phyloP scores from a whole-genome alignment of 2,797 vertebrate species.

The Bradypodion ventrale region DNA sequence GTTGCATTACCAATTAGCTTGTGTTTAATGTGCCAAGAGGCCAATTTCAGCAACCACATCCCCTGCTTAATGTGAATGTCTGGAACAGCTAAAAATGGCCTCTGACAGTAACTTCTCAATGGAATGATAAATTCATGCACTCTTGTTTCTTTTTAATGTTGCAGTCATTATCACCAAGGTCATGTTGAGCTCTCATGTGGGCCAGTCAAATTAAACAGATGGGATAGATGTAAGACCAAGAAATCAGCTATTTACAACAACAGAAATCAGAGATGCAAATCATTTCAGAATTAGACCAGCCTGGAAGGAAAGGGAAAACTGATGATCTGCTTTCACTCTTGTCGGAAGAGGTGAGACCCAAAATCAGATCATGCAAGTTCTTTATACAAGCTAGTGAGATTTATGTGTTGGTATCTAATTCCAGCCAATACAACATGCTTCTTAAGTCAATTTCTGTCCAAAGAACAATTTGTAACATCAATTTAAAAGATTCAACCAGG shows the following conservation, averaged over 20 bases:
- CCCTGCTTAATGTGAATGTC: constrained; percentile 47
- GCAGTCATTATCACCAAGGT: constrained; percentile 40
- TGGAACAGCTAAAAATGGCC: constrained; percentile 53
- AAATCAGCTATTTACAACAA: constrained; percentile 37
- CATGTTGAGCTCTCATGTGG: constrained; percentile 41
- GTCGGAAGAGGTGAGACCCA: constrained; percentile 42
- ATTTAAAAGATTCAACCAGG: constrained; percentile 50
- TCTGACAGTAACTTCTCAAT: constrained; percentile 54
- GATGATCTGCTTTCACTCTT: not conserved
- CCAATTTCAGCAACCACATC: constrained; percentile 37
- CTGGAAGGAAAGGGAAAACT: constrained; percentile 14
- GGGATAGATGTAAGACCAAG: constrained; percentile 43
- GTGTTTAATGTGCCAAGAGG: constrained; percentile 35
- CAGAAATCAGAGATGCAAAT: constrained; percentile 30
- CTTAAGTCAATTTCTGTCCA: constrained; percentile 42
- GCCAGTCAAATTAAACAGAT: constrained; percentile 49
- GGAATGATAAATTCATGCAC: constrained; percentile 48
- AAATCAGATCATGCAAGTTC: constrained; percentile 26
- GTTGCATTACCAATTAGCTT: constrained; percentile 20
- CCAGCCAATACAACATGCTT: constrained; percentile 23
- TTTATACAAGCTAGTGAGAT: constrained; percentile 37
- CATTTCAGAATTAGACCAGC: constrained; percentile 27
- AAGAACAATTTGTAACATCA: constrained; percentile 51
- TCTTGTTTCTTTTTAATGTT: constrained; percentile 42
- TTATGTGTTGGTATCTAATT: constrained; percentile 38